A percentile compares a stretch with the other conserved stretches of the same genome.
These are phyloP conservation scores for Craseonycteris thonglongyai DNA, from an alignment of 2,113 vertebrate species.

Conservation along the genomic window DNA sequence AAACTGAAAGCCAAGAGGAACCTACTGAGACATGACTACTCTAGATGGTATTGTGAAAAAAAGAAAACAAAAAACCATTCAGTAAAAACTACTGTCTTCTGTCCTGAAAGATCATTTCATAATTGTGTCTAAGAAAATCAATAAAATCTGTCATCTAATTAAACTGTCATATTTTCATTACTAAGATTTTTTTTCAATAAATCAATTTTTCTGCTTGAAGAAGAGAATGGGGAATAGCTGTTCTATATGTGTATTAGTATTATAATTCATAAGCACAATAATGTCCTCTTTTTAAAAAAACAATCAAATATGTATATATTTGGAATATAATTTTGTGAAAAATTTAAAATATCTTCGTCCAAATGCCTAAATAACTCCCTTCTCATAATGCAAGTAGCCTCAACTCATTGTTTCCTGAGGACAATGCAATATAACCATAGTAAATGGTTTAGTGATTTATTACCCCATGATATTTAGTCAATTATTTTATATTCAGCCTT, in stretches of 20 bases:
- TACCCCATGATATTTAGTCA: neutral
- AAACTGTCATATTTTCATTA: neutral
- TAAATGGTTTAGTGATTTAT: neutral
- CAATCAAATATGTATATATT: neutral
- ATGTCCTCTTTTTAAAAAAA: neutral
- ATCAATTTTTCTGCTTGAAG: neutral
- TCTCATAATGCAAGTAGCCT: neutral
- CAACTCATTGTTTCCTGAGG: neutral
- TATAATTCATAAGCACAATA: neutral
- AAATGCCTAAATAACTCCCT: neutral
- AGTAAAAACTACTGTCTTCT: neutral
- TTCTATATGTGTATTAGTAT: neutral
- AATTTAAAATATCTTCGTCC: neutral
- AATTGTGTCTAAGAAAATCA: neutral
- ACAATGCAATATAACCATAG: neutral
- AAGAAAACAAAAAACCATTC: neutral
- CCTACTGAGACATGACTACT: neutral
- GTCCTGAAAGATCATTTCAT: neutral
- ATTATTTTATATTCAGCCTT: neutral
- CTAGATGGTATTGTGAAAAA: neutral
- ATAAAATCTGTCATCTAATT: neutral
- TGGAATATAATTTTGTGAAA: neutral
- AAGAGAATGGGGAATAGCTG: neutral
- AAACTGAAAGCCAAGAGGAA: neutral
- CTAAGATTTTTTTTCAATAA: neutral